Evolutionary conservation across 1,140 invertebrate genomes (phyloP), one percentile per base, ranked within the genome.

Genomic region (Coelopa frigida): DNA sequence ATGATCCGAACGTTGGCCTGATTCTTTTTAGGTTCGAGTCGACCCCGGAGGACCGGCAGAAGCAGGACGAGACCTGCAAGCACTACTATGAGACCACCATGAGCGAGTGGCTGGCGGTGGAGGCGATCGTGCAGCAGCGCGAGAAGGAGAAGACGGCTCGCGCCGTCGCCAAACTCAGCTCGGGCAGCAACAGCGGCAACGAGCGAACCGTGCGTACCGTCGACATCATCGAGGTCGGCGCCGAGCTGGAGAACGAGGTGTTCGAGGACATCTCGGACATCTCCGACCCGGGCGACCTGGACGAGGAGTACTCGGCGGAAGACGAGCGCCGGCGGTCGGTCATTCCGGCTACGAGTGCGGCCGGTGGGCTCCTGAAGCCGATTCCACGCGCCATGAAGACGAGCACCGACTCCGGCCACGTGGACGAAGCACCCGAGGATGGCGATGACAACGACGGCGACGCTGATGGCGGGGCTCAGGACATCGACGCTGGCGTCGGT

Each of bases 41-140:
- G 57, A 81, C 82, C 8, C 50, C 69, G 5, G 78, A 84, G 52
- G 83, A 90, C 52, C 72, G 87, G 1, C 64, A 72, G 18, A 76
- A 82, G 48, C 76, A 84, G 46, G 84, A 90, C 57, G 69, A 76
- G 49, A 72, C 73, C 36, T 80, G 84, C 46, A 76, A 80, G 52
- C 78, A 83, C 41, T 78, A 81, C 49, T 92, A 92, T 58, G 90
- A 94, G 71, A 84, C 85, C 6, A 88, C 83, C 3, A 91, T 93
- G 88, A 90, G 88, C 1, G 91, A 94, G 63, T 96, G 93, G 93
- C 69, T 92, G 40, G 89, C 87, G 2, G 88, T 95, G 1, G 93
- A 95, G 66, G 89, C 89, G 1, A 93, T 94, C 47, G 88, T 94
- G 1, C 68, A 82, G 46, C 89, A 94, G 64, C 63, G 84, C 47